Evolutionary conservation across 64 coral and sea anemone species (phyloP).

Genomic region (Hydrozoanthus tunicans): DNA sequence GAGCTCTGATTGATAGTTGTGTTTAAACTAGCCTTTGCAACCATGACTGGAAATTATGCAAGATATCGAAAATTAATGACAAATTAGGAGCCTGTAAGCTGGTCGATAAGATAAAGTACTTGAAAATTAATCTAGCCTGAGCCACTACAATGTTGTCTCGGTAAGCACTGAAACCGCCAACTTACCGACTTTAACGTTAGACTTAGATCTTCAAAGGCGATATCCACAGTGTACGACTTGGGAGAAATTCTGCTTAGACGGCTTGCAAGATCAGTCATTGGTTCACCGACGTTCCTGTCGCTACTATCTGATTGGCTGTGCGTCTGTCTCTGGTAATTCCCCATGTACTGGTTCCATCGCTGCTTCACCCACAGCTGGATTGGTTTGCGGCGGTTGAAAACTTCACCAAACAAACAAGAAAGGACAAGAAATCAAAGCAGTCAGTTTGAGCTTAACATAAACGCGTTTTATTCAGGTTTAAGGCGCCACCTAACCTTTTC

Average conservation of each 20-base stretch:
- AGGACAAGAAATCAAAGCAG: background rate
- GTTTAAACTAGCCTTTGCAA: no score
- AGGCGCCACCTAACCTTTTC: no score
- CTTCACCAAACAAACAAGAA: background rate
- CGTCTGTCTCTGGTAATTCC: background rate
- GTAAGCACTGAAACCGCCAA: background rate
- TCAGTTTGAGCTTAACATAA: no score
- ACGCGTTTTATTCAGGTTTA: no score
- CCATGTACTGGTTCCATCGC: background rate
- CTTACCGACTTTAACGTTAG: slow-evolving; percentile 28
- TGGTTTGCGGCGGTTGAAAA: background rate
- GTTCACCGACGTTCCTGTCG: background rate
- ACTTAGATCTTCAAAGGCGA: slow-evolving; percentile 26
- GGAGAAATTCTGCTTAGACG: slow-evolving; percentile 11
- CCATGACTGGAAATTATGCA: no score
- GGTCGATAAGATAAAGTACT: no score
- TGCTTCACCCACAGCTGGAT: background rate
- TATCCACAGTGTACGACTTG: slow-evolving; percentile 29
- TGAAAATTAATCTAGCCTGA: no score
- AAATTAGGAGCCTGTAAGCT: no score
- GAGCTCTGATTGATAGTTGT: no score
- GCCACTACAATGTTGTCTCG: no score
- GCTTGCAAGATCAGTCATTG: background rate
- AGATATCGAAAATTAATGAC: no score
- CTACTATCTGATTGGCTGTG: background rate